Evolutionary conservation across 2,888 invertebrate species (phyloP), one percentile per base, ranked within the genome.

Genomic region (Nomada ruficornis): DNA sequence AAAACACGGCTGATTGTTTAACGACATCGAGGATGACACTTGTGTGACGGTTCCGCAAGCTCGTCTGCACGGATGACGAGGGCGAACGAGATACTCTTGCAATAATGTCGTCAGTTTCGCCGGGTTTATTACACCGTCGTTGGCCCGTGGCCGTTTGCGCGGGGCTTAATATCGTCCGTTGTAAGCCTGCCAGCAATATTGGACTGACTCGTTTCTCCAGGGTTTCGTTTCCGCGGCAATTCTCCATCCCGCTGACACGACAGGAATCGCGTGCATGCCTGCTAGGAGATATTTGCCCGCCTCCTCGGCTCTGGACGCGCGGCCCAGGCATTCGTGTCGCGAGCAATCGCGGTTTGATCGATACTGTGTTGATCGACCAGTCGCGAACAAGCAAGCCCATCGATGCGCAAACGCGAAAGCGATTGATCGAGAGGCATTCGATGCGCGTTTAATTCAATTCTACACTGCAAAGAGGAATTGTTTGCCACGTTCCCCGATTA

Each of bases 131-230:
- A 75, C 84, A 60, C 67, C 77, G 74, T 75, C 60, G 73, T 69
- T 54, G 72, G 68, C 65, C 76, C 54, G 55, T 23, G 76, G 73
- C 77, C 75, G 77, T 72, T 73, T 70, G 67, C 64, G 36, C 23
- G 79, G 74, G 78, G 82, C 78, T 82, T 84, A 84, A 85, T 85
- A 86, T 83, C 83, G 70, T 62, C 72, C 69, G 75, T 29, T 80
- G 83, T 75, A 80, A 86, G 76, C 62, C 73, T 47, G 64, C 54
- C 55, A 67, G 84, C 75, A 81, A 84, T 83, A 82, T 84, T 65
- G 67, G 20, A 69, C 42, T 52, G 70, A 64, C 68, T 80, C 50
- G 82, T 77, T 77, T 69, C 47, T 15, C 11, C 36, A 29, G 57
- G 59, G 67, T 78, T 74, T 62, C 78, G 81, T 79, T 74, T 69